phyloP scores from a whole-genome alignment of 2,888 invertebrate species.

The Aquatica leii region DNA sequence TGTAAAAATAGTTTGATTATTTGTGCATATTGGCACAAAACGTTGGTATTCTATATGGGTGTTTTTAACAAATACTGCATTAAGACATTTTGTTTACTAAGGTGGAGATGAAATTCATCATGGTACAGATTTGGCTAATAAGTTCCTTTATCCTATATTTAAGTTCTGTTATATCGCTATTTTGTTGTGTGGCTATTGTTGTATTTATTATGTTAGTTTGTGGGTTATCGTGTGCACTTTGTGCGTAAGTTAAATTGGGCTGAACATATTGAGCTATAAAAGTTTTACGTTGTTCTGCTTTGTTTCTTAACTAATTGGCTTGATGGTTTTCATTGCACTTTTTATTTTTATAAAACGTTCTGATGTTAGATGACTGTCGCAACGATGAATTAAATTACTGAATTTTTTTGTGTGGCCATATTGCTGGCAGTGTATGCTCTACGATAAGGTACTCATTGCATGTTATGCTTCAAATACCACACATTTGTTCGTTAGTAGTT shows the following conservation, averaged over 20 bases:
- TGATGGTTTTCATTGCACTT: conserved; percentile 2
- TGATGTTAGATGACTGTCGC: background rate
- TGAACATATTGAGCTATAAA: background rate
- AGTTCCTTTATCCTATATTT: conserved; percentile 12
- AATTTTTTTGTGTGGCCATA: background rate
- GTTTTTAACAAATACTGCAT: background rate
- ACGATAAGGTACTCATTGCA: too few relatives aligned
- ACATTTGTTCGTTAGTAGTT: background rate
- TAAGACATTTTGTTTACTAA: conserved; percentile 13
- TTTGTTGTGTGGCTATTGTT: conserved; percentile 1
- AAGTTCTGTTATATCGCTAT: conserved; percentile 1
- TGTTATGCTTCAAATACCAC: background rate
- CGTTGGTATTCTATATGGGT: conserved; percentile 14
- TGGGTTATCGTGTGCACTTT: background rate
- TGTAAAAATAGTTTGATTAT: conserved; percentile 10
- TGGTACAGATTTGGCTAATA: conserved; percentile 3
- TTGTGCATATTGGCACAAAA: conserved; percentile 6
- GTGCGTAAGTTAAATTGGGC: conserved; percentile 10
- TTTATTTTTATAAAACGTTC: background rate
- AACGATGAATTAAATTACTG: too few relatives aligned
- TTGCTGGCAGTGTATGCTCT: too few relatives aligned
- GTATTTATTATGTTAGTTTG: background rate
- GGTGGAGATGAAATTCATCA: conserved; percentile 3
- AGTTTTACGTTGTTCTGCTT: background rate
- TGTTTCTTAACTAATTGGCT: conserved; percentile 8